Conservation (phyloP, 2,888 invertebrate species). For the Didymodactylos carnosus region DNA sequence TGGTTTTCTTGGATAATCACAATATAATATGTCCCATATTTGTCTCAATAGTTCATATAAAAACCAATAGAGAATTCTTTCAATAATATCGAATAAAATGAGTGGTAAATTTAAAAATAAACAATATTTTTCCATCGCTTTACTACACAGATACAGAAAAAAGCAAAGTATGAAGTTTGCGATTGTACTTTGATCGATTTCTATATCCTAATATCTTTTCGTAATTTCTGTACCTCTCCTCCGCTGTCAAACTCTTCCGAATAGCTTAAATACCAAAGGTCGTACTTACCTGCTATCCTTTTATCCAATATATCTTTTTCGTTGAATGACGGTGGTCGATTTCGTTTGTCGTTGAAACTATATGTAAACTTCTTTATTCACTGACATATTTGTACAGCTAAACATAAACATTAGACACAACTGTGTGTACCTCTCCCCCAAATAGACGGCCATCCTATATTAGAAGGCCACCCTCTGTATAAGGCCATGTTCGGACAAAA, state of each 20-base stretch:
- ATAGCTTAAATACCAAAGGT: no score
- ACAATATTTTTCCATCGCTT: background rate
- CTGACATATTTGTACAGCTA: background rate
- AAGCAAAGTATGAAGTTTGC: no score
- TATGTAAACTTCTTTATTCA: background rate
- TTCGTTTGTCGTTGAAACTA: background rate
- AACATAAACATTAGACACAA: background rate
- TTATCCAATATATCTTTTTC: background rate
- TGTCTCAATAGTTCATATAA: background rate
- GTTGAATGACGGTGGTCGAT: background rate
- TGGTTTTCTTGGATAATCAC: background rate
- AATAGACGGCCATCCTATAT: background rate
- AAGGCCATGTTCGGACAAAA: background rate
- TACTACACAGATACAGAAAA: no score
- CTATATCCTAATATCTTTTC: no score
- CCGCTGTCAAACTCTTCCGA: background rate
- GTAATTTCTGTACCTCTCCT: background rate
- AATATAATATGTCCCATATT: background rate
- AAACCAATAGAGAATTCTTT: background rate
- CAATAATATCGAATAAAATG: background rate
- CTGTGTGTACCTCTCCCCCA: background rate
- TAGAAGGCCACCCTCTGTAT: background rate
- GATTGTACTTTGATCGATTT: no score
- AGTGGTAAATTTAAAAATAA: background rate
- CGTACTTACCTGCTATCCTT: background rate